phyloP scores from a whole-genome alignment of 2,797 vertebrate species.

The Antennarius maculatus region DNA sequence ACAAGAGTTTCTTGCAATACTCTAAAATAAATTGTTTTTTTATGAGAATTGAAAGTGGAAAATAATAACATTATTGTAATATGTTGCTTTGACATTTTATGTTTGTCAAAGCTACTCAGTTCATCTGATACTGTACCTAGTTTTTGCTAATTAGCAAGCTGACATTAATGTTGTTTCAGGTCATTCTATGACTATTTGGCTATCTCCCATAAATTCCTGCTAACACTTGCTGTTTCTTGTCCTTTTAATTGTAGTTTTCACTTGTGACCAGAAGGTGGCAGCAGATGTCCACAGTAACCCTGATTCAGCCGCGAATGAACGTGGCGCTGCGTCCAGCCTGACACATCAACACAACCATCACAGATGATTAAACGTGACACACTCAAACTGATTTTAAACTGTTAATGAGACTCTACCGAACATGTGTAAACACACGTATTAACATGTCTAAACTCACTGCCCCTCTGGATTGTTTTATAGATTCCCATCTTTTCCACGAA shows the following conservation, averaged over 20 bases:
- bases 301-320: slow-evolving; percentile 4
- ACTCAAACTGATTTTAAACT: background rate
- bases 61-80: no score
- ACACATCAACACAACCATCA: background rate
- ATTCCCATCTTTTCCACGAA: slow-evolving; percentile 4
- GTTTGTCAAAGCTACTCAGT: no score
- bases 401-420: background rate
- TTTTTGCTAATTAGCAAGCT: no score
- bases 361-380: background rate
- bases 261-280: slow-evolving; percentile 52
- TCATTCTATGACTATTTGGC: no score
- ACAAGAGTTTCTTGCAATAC: no score
- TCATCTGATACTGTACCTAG: no score
- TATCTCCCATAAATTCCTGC: no score
- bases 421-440: background rate
- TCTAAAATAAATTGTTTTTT: no score
- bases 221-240: no score
- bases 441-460: background rate
- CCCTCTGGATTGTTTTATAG: background rate
- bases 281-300: background rate
- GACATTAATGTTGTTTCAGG: no score
- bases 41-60: no score
- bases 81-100: no score
- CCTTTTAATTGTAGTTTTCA: slow-evolving; percentile 30
- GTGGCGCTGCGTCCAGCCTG: background rate